Percentiles rank a stretch among this genome's conserved stretches.
phyloP scores from a whole-genome alignment of 1,140 invertebrate species.

The Nephila pilipes region DNA sequence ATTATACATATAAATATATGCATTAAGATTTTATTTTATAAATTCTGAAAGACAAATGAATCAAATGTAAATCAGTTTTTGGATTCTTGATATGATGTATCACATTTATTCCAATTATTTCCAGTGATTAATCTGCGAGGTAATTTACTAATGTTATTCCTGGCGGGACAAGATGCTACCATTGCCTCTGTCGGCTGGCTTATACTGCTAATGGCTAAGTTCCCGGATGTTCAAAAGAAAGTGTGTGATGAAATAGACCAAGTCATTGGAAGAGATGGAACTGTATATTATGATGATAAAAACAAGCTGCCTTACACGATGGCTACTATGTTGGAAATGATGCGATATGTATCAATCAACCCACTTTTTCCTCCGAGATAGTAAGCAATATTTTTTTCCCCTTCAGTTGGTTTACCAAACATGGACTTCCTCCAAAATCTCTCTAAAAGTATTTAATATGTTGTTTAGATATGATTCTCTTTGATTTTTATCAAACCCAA shows the following conservation, averaged over 20 bases:
- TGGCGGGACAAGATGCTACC: constrained; percentile 56
- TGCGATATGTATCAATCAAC: constrained; percentile 34
- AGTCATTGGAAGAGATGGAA: constrained; percentile 41
- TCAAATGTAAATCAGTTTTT: no score
- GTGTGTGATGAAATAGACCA: constrained; percentile 57
- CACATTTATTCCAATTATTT: not conserved
- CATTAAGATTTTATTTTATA: no score
- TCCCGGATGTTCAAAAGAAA: constrained; percentile 42
- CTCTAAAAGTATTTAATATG: no score
- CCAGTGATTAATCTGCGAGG: constrained; percentile 44
- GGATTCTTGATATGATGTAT: not conserved
- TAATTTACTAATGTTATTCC: constrained; percentile 45
- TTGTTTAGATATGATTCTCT: no score
- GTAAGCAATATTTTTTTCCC: not conserved
- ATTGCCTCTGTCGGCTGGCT: constrained; percentile 39
- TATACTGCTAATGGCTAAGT: constrained; percentile 45
- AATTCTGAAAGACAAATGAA: no score
- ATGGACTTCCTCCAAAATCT: no score
- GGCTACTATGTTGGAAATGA: constrained; percentile 63
- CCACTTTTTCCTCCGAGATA: constrained; percentile 62
- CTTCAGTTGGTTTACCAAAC: no score
- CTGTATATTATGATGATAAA: constrained; percentile 42
- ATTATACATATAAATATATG: no score
- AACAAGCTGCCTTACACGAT: constrained; percentile 49
- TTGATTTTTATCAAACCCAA: no score